Base-by-base conservation (phyloP, 2,113 vertebrate genomes). In the Ascaphus truei region DNA sequence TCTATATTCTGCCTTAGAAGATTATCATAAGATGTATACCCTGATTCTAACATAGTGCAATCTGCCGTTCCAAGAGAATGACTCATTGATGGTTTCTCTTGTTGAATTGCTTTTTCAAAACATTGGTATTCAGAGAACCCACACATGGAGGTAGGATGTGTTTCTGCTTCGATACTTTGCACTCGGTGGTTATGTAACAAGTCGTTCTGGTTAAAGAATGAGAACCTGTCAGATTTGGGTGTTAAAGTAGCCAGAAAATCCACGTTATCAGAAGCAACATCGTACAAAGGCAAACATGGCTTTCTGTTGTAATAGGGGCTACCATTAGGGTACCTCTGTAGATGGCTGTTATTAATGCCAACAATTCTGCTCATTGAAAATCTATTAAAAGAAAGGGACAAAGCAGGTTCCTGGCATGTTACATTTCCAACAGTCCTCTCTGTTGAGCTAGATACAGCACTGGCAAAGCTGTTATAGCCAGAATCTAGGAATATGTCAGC, bases 391-490 rank as follows among this genome's bases (percentile, higher is more conserved):
- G 3, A 7, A 20, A 2, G 8, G 9, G 6, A 22, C 10, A 7
- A 47, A 22, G 3, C 43, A 47, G 6, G 20, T 5, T 47, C 7
- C 10, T 47, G 8, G 10, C 12, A 2, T 22, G 43, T 47, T 7
- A 9, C 20, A 22, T 22, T 47, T 1, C 4, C 43, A 16, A n/a
- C 3, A 29, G 26, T 2, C n/a, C 8, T 9, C 7, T 30, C 13
- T 3, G n/a, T 15, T 30, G 27, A 29, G 13, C 47, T 18, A 7
- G 22, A 56, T 22, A 59, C 1, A 15, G 41, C 41, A 37, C 7
- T 50, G 8, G 55, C 41, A 50, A 68, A 68, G 10, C 41, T 68
- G 23, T 31, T 68, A 15, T 59, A 68, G 9, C 43, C 66, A 15
- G 66, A 33, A 68, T 26, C 34, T 7, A 43, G 1, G 5, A 27